phyloP scores from a whole-genome alignment of 64 coral and sea anemone species.

The Pocillopora verrucosa region DNA sequence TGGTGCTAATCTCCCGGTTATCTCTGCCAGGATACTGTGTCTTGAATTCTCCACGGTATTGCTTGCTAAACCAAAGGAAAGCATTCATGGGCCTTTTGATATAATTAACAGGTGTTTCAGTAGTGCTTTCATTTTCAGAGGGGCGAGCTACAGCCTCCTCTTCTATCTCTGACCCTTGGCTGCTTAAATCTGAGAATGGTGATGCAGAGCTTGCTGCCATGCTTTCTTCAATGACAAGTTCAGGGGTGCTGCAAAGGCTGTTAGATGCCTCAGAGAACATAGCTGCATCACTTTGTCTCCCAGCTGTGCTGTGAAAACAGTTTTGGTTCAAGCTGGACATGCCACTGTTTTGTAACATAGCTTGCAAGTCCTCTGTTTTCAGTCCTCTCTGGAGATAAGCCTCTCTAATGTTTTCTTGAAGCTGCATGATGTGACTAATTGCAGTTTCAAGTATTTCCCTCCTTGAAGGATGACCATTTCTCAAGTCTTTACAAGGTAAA shows the following conservation, averaged over 20 bases:
- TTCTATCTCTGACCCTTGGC: not conserved
- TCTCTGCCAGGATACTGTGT: conserved; percentile 47
- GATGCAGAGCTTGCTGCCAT: not conserved
- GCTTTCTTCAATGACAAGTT: not conserved
- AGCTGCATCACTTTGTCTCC: not conserved
- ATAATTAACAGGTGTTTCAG: not conserved
- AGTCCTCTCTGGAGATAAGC: conserved; percentile 34
- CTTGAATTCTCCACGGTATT: conserved; percentile 43
- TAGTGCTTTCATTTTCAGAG: not conserved
- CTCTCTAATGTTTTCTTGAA: conserved; percentile 35
- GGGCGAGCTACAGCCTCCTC: not conserved
- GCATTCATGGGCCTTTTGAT: conserved; percentile 73
- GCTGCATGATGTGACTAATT: conserved; percentile 41
- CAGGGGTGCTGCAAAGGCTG: conserved; percentile 7
- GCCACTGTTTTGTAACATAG: not conserved
- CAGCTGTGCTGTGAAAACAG: not conserved
- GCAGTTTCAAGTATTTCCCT: conserved; percentile 50
- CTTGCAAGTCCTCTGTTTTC: conserved; percentile 12
- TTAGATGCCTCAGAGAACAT: not conserved
- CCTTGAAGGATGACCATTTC: conserved; percentile 16
- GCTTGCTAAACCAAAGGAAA: conserved; percentile 47
- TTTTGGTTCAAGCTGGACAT: not conserved
- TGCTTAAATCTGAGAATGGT: conserved; percentile 13
- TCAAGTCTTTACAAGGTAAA: conserved; percentile 20
- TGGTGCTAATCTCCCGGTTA: conserved; percentile 56